Base-by-base conservation (phyloP, 2,113 vertebrate species). In the Platycercus adscitus region DNA sequence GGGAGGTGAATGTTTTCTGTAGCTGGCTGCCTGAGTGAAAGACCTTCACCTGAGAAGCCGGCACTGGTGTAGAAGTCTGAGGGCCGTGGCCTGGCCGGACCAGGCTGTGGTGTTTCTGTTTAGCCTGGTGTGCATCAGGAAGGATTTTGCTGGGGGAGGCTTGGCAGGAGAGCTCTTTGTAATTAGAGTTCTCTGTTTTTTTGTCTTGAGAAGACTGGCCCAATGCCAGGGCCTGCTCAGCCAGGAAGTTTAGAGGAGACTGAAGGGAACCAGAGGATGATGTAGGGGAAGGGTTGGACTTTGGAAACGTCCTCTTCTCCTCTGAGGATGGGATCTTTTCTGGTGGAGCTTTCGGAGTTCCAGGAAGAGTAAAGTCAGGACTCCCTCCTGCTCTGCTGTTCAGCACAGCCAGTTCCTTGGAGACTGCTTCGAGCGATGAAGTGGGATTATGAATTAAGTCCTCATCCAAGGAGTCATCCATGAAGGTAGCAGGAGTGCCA, bases 201-300 rank as follows among this genome's bases (percentile, higher is more conserved):
- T 98, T 98, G 82, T 98, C 98, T 95, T 97, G 98, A 93, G 98
- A 96, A 81, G 98, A 91, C 75, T 98, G 98, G 55, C 98, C 98
- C 79, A 98, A 86, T 0, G 97, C 97, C 56, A 98, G 89, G 46
- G 98, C 98, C 95, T 98, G 98, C 78, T 98, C 98, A 24, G 98
- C 98, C 86, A 98, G 89, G 88, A 98, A 98, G 88, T 97, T 98
- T 16, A 98, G 98, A 28, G 98, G 97, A 43, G 98, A 98, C 77
- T 98, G 98, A n/a, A 98, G 95, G 19, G 98, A 96, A 50, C 95
- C 92, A n/a, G 97, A 84, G 64, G 97, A 89, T 21, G 97, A 53
- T 35, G 94, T 7, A 88, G 97, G 91, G 86, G 98, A 61, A 93
- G 98, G 81, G 18, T n/a, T 89, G 24, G 91, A 55, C 94, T 98